Evolutionary conservation across 2,113 vertebrate genomes (phyloP).

Genomic region (Uropsilus gracilis): DNA sequence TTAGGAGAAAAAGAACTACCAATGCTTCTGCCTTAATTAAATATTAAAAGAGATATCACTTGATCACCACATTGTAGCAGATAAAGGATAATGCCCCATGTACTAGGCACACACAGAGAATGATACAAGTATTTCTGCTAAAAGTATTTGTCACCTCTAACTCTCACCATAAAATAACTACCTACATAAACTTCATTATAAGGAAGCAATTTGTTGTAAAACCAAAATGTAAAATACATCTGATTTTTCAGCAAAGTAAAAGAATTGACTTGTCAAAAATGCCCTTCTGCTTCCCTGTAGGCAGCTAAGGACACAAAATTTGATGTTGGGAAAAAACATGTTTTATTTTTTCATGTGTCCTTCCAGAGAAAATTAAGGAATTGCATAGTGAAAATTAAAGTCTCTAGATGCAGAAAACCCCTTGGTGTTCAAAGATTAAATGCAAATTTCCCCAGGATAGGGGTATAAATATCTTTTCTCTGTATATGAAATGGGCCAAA

Average conservation of each 20-base stretch:
- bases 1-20: neutral
- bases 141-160: conserved; percentile 5
- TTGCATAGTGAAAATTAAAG: conserved; percentile 63
- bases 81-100: neutral
- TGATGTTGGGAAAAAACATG: conserved; percentile 45
- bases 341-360: conserved; percentile 48
- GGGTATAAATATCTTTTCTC: conserved; percentile 14
- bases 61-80: neutral
- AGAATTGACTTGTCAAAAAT: neutral
- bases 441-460: conserved; percentile 71
- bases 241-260: conserved; percentile 39
- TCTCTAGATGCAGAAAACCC: neutral
- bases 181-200: conserved; percentile 33
- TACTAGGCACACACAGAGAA: neutral
- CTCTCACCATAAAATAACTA: conserved; percentile 37
- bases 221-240: conserved; percentile 45
- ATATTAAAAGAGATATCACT: neutral
- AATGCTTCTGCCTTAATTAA: conserved; percentile 18
- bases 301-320: conserved; percentile 55
- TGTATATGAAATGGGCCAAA: conserved; percentile 62
- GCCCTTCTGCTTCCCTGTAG: conserved; percentile 40
- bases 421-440: conserved; percentile 72
- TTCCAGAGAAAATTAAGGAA: conserved; percentile 68
- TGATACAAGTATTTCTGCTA: neutral
- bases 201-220: conserved; percentile 41